A percentile compares a stretch with the other conserved stretches of the same genome.
Conservation (phyloP, 2,888 invertebrate species). For the Troides helena region DNA sequence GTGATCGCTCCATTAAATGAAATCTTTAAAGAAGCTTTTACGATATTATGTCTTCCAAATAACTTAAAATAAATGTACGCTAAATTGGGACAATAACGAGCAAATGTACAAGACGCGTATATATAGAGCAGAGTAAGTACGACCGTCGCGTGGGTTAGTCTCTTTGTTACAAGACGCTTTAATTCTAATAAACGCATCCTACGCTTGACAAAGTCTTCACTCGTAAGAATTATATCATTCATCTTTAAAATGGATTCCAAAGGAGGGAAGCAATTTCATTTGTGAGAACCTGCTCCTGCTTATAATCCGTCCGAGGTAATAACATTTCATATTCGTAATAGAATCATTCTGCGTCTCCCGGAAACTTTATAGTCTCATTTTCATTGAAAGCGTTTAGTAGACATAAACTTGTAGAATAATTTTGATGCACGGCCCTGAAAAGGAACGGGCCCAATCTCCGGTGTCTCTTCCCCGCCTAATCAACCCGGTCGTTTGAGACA, state of each 20-base stretch:
- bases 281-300: constrained; percentile 78
- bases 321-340: constrained; percentile 81
- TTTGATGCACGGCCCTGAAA: constrained; percentile 67
- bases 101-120: constrained; percentile 11
- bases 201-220: constrained; percentile 72
- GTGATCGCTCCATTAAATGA: constrained; percentile 23
- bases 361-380: constrained; percentile 80
- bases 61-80: constrained; percentile 26
- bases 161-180: constrained; percentile 34
- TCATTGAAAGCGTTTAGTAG: constrained; percentile 79
- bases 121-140: constrained; percentile 3
- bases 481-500: constrained; percentile 49
- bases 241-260: constrained; percentile 79
- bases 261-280: constrained; percentile 79
- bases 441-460: constrained; percentile 68
- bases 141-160: constrained; percentile 17
- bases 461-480: constrained; percentile 54
- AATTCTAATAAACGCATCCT: constrained; percentile 58
- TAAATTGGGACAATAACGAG: constrained; percentile 21
- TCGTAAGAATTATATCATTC: constrained; percentile 77
- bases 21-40: constrained; percentile 28
- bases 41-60: constrained; percentile 21
- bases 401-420: constrained; percentile 75
- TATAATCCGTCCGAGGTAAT: constrained; percentile 80
- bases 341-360: constrained; percentile 77